These are phyloP conservation scores for Leptinotarsa undecemlineata DNA, from an alignment of 1,140 invertebrate genomes.

Conservation along the genomic window DNA sequence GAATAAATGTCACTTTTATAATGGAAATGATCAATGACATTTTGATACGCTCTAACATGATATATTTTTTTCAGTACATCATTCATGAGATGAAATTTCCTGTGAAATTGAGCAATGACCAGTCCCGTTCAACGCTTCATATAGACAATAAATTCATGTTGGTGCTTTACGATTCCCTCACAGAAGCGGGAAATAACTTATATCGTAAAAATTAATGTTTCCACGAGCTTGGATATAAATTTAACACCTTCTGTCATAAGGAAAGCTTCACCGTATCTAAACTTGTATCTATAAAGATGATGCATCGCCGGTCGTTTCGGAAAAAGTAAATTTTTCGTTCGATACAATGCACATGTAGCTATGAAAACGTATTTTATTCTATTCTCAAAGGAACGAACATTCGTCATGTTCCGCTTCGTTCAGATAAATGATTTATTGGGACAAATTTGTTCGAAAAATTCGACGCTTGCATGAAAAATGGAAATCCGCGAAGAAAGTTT, in stretches of 20 bases:
- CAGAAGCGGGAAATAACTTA: not conserved
- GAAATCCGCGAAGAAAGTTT: not conserved
- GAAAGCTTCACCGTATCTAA: constrained; percentile 5
- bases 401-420: not conserved
- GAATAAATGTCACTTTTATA: too few species aligned
- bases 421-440: not conserved
- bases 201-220: constrained; percentile 1
- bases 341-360: not conserved
- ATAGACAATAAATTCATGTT: constrained; percentile 2
- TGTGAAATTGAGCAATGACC: constrained; percentile 2
- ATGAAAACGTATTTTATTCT: constrained; percentile 6
- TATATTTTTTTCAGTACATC: too few species aligned
- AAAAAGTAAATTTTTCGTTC: not conserved
- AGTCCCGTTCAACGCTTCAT: not conserved
- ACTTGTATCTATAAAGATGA: constrained; percentile 6
- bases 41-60: too few species aligned
- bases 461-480: not conserved
- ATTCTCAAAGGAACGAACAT: not conserved
- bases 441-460: not conserved
- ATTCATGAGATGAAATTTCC: not conserved
- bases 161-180: not conserved
- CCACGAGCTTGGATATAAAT: not conserved
- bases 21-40: too few species aligned
- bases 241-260: constrained; percentile 3
- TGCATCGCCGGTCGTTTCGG: constrained; percentile 1